Base-by-base conservation (phyloP, 2,113 vertebrate species). In the Tragulus kanchil region DNA sequence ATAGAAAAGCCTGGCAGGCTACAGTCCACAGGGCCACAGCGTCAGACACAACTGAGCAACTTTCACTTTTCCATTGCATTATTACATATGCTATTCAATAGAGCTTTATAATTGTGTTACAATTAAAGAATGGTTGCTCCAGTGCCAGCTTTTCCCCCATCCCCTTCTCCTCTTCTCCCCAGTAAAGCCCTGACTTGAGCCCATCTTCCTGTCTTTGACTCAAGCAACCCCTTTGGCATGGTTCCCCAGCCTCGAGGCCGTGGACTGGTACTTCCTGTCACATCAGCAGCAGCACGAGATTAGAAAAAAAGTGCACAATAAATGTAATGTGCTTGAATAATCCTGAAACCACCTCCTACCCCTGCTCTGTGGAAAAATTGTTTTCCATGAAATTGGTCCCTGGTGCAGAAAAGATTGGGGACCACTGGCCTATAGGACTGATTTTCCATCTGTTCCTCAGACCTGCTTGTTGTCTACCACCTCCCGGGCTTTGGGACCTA, bases 121-220 rank as follows among this genome's bases (percentile, higher is more conserved):
- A 77, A 78, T 77, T 45, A 25, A 67, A 59, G 83, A 73, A 93
- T 48, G 42, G 28, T n/a, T 87, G 73, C 69, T 62, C 62, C 59
- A 78, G 31, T 71, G 64, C 23, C 31, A 87, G 12, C 0, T 64
- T 50, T 87, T 67, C 14, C 8, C 8, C 19, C 36, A 54, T 45
- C 16, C 45, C 28, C 42, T 56, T 84, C 7, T 64, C 42, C 71
- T 82, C 26, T 31, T 87, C 71, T 81, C 69, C 15, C 17, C 50
- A 94, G 25, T 56, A 42, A 96, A 92, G 59, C 45, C n/a, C 56
- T 95, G 56, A 16, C 59, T 95, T 75, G 62, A 91, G 56, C 16
- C 93, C 36, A 58, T 87, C 77, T 65, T 96, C 88, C 62, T 81
- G 13, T 59, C 52, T 90, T 95, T 94, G 81, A 92, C 36, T 26